Conservation (phyloP, 2,797 vertebrate genomes). For the Helicolenus hilgendorfi region DNA sequence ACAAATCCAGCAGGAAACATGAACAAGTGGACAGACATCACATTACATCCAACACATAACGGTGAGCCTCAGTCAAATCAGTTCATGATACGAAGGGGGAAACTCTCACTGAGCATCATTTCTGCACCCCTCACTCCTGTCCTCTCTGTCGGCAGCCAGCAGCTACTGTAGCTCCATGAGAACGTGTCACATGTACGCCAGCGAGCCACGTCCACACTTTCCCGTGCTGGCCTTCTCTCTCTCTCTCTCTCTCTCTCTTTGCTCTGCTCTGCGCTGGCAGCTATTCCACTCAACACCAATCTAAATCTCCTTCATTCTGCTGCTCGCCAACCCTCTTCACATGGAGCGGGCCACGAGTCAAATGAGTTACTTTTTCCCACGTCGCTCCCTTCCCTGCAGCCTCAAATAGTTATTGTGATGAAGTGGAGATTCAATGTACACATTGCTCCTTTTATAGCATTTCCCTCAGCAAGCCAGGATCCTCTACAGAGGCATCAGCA, state of each 20-base stretch:
- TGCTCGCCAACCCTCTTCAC: conserved; percentile 50
- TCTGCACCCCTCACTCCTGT: neutral
- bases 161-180: conserved; percentile 23
- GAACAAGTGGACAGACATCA: conserved; percentile 12
- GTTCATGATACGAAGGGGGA: neutral
- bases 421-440: conserved; percentile 47
- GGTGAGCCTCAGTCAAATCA: neutral
- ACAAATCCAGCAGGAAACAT: conserved; percentile 3
- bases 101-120: neutral
- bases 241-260: conserved; percentile 22
- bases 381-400: conserved; percentile 22
- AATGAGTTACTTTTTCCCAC: conserved; percentile 50
- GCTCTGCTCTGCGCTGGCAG: conserved; percentile 35
- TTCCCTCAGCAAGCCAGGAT: conserved; percentile 9
- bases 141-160: neutral
- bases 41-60: neutral
- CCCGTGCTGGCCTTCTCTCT: conserved; percentile 3
- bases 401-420: conserved; percentile 38
- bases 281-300: conserved; percentile 48
- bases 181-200: conserved; percentile 18
- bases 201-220: conserved; percentile 46
- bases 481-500: conserved; percentile 17
- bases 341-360: conserved; percentile 53
- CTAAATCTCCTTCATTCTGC: conserved; percentile 62
- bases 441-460: conserved; percentile 34